Evolutionary conservation across 2,888 invertebrate genomes (phyloP).

Genomic region (Teleogryllus oceanicus): DNA sequence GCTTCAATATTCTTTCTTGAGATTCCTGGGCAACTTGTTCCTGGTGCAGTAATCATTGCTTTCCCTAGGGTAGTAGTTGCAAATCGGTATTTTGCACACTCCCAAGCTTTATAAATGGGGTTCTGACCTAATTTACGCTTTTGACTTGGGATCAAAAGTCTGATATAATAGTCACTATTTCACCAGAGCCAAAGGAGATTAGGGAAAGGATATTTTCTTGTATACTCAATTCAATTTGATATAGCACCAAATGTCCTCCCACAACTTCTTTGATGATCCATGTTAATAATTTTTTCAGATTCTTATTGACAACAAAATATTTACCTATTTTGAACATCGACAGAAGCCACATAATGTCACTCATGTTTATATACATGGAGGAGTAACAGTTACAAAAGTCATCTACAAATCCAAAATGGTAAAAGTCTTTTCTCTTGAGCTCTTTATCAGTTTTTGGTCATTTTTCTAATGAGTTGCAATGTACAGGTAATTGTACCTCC

Average conservation of each 20-base stretch:
- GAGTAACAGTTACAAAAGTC: conserved; percentile 67
- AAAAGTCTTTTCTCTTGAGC: neutral
- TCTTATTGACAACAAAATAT: conserved; percentile 32
- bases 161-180: too few species aligned
- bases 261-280: neutral
- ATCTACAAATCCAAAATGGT: conserved; percentile 57
- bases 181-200: neutral
- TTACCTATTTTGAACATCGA: conserved; percentile 64
- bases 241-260: neutral
- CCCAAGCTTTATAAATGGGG: too few species aligned
- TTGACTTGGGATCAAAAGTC: too few species aligned
- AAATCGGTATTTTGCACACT: too few species aligned
- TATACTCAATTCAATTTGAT: neutral
- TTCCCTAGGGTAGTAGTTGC: too few species aligned
- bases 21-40: too few species aligned
- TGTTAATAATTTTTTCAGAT: conserved; percentile 31
- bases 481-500: conserved; percentile 62
- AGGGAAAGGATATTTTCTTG: neutral
- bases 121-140: too few species aligned
- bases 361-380: conserved; percentile 71
- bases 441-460: neutral
- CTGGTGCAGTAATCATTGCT: too few species aligned
- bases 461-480: conserved; percentile 28
- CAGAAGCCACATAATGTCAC: conserved; percentile 69
- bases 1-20: too few species aligned